Evolutionary conservation across 2,888 invertebrate genomes (phyloP).

Genomic region (Tenthredo distinguenda): DNA sequence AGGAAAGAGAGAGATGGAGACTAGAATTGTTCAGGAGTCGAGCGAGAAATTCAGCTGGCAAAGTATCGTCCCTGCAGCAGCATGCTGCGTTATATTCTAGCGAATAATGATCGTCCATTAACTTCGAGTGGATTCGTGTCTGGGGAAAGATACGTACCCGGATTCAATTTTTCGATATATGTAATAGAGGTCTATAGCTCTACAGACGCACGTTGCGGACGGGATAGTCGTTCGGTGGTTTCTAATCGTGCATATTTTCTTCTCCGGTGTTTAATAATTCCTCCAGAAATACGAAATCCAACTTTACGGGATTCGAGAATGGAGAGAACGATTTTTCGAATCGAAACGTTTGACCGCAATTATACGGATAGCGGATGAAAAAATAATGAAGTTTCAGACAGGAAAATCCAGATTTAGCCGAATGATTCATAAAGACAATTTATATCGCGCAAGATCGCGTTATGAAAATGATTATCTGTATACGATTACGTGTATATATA

Average conservation of each 20-base stretch:
- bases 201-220: background rate
- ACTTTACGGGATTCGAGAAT: too few relatives aligned
- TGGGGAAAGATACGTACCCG: background rate
- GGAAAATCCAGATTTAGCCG: background rate
- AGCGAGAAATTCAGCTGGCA: constrained; percentile 31
- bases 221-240: background rate
- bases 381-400: background rate
- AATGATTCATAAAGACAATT: background rate
- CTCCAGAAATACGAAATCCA: too few relatives aligned
- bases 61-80: constrained; percentile 12
- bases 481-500: too few relatives aligned
- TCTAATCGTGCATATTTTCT: background rate
- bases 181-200: background rate
- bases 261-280: too few relatives aligned
- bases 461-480: background rate
- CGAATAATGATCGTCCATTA: constrained; percentile 18
- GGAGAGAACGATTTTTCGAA: too few relatives aligned
- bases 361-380: too few relatives aligned
- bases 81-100: constrained; percentile 1
- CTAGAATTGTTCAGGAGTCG: constrained; percentile 4
- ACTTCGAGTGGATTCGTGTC: constrained; percentile 26
- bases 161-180: background rate
- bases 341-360: too few relatives aligned
- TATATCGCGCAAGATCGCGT: background rate
- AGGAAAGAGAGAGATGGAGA: constrained; percentile 18